Evolutionary conservation across 2,888 invertebrate genomes (phyloP).

Genomic region (Trypoxylon attenuatum): DNA sequence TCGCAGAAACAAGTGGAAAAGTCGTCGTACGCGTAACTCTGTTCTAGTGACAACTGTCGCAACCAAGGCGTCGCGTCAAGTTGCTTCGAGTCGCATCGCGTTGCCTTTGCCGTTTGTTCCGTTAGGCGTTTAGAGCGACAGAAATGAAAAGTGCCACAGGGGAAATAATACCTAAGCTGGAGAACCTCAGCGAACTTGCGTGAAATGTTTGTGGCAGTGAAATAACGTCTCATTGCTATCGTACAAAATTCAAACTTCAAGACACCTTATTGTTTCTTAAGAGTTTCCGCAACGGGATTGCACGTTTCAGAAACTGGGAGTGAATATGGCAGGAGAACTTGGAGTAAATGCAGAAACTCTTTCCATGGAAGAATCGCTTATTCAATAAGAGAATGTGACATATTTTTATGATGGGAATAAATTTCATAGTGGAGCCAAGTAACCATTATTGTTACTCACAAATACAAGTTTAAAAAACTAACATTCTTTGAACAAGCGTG

Average conservation of each 20-base stretch:
- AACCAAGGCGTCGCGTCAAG: too few relatives aligned
- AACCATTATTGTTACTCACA: too few relatives aligned
- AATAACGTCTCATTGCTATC: slow-evolving; percentile 53
- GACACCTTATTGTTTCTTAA: slow-evolving; percentile 62
- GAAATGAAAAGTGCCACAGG: slow-evolving; percentile 54
- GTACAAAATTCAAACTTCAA: slow-evolving; percentile 61
- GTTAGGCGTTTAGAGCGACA: neutral
- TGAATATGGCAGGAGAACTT: too few relatives aligned
- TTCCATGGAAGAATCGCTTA: too few relatives aligned
- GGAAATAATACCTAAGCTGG: slow-evolving; percentile 64
- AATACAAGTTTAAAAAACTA: too few relatives aligned
- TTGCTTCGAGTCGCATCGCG: too few relatives aligned
- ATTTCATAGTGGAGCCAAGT: too few relatives aligned
- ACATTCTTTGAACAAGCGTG: too few relatives aligned
- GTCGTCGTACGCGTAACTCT: slow-evolving; percentile 48
- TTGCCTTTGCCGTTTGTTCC: slow-evolving; percentile 11
- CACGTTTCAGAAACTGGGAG: too few relatives aligned
- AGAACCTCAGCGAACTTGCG: slow-evolving; percentile 51
- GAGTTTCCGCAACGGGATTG: slow-evolving; percentile 41
- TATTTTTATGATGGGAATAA: too few relatives aligned
- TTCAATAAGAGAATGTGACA: too few relatives aligned
- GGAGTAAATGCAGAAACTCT: too few relatives aligned
- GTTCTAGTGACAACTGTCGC: slow-evolving; percentile 29
- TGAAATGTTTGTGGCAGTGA: slow-evolving; percentile 34
- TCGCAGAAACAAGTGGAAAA: slow-evolving; percentile 50